Conservation (phyloP, 2,888 invertebrate genomes). For the Augiades crinisus region DNA sequence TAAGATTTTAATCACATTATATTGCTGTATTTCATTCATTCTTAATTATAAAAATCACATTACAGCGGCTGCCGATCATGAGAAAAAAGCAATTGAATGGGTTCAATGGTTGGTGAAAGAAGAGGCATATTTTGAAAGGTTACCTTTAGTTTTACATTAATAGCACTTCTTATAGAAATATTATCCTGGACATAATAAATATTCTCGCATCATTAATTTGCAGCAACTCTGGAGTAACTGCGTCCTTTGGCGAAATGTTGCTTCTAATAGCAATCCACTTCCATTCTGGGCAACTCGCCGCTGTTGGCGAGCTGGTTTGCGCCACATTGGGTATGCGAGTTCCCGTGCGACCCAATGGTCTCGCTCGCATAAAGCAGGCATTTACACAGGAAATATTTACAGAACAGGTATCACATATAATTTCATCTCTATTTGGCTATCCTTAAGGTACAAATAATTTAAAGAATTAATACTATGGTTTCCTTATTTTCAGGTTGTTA, state of each 20-base stretch:
- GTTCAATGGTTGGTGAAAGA: conserved; percentile 95
- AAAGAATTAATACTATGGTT: no score
- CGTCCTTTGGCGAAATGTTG: conserved; percentile 97
- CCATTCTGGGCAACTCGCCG: conserved; percentile 95
- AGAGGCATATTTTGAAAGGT: conserved; percentile 93
- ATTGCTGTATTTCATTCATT: no score
- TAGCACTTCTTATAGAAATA: no score
- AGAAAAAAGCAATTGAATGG: conserved; percentile 95
- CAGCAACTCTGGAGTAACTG: conserved; percentile 90
- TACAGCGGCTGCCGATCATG: conserved; percentile 86
- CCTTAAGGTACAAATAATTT: no score
- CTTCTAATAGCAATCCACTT: conserved; percentile 98
- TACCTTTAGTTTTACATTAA: no score
- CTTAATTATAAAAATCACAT: conserved; percentile 25
- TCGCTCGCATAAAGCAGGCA: conserved; percentile 94
- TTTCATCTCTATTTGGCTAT: no score
- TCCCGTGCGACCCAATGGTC: conserved; percentile 91
- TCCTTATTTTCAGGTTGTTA: conserved; percentile 85
- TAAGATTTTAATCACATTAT: not conserved
- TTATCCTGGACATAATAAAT: no score
- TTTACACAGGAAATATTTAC: conserved; percentile 98
- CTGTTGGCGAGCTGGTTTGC: conserved; percentile 96
- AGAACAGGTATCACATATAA: conserved; percentile 87
- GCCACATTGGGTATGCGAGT: conserved; percentile 98
- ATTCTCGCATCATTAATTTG: no score